A percentile compares a stretch with the other conserved stretches of the same genome.
Conservation (phyloP, 37 sponge, comb jelly and placozoan genomes). For the Cladorhizidae sp. region DNA sequence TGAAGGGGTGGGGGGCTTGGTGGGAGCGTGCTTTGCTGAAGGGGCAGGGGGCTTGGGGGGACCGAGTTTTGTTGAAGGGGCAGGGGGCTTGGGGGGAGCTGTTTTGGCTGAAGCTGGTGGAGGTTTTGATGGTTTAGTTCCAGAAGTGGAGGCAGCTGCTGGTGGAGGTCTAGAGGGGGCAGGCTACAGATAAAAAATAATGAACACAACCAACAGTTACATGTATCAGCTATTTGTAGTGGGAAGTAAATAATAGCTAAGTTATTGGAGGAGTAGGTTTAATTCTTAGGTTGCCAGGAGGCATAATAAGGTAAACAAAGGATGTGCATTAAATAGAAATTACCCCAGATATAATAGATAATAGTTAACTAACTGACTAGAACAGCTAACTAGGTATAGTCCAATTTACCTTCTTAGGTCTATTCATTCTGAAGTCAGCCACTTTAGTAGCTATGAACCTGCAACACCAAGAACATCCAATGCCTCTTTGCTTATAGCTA, state of each 20-base stretch:
- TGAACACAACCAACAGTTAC: background rate
- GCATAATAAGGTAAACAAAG: no score
- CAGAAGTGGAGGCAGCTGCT: background rate
- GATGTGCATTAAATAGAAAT: no score
- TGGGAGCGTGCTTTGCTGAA: background rate
- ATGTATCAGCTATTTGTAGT: no score
- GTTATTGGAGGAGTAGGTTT: no score
- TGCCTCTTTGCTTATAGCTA: background rate
- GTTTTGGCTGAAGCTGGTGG: background rate
- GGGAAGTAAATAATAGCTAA: no score
- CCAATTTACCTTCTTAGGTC: no score
- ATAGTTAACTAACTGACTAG: no score
- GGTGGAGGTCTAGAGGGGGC: background rate
- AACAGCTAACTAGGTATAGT: no score
- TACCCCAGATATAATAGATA: no score
- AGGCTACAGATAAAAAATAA: slow-evolving; percentile 1
- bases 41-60: slow-evolving; percentile 16
- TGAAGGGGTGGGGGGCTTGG: background rate
- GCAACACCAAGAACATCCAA: background rate
- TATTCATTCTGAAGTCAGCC: background rate
- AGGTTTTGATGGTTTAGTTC: slow-evolving; percentile 1
- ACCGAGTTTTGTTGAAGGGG: background rate
- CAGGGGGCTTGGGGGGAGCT: slow-evolving; percentile 7
- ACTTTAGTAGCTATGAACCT: background rate
- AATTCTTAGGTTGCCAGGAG: no score